Evolutionary conservation across 2,888 invertebrate species (phyloP).

Genomic region (Tetranychus piercei): DNA sequence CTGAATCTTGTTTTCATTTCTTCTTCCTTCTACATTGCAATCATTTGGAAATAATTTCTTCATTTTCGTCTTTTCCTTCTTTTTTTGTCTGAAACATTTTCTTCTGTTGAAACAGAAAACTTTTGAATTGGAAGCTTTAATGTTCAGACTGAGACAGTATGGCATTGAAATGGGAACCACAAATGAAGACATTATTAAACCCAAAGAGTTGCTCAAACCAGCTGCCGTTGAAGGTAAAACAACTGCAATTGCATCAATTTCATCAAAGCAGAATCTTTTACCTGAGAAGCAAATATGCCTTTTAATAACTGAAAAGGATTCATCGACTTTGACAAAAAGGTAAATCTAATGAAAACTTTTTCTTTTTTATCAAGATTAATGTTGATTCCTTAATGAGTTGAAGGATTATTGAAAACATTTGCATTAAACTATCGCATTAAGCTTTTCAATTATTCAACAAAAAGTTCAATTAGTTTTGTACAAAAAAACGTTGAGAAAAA

Average conservation of each 20-base stretch:
- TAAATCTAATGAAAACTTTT: background rate
- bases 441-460: too few species aligned
- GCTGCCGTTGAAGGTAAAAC: background rate
- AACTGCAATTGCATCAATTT: background rate
- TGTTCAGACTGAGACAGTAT: conserved; percentile 20
- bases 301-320: conserved; percentile 3
- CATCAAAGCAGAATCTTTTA: background rate
- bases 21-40: background rate
- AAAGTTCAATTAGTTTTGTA: too few species aligned
- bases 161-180: conserved; percentile 3
- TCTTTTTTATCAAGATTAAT: background rate
- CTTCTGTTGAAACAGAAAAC: conserved; percentile 19
- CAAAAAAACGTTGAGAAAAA: too few species aligned
- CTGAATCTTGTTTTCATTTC: background rate
- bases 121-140: conserved; percentile 23
- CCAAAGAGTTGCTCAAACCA: background rate
- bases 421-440: too few species aligned
- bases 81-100: background rate
- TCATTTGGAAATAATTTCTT: background rate
- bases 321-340: conserved; percentile 4
- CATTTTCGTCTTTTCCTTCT: background rate
- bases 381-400: background rate
- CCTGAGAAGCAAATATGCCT: conserved; percentile 4
- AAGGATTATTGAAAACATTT: background rate
- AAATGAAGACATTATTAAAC: background rate